Conservation (phyloP, 2,113 vertebrate genomes). For the Microtus richardsoni region DNA sequence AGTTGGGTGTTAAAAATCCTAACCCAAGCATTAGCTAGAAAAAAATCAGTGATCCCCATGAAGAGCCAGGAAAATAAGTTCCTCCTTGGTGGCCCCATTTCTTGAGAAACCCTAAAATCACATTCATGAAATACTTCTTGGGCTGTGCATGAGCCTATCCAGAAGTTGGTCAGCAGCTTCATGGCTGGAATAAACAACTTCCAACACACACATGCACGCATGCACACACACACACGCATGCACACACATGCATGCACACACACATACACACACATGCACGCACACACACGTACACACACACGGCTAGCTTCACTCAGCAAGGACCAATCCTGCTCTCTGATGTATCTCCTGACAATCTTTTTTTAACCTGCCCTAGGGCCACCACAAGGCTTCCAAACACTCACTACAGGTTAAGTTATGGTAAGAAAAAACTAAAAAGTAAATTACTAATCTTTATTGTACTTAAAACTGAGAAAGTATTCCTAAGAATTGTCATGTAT, state of each 20-base stretch:
- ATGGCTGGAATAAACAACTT: not conserved
- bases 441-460: not conserved
- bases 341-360: not conserved
- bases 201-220: not conserved
- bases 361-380: not conserved
- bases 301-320: not conserved
- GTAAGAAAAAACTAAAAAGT: not conserved
- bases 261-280: fast-evolving
- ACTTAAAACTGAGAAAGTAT: not conserved
- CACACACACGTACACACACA: not conserved
- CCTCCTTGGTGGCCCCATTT: not conserved
- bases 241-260: not conserved
- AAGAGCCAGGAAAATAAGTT: not conserved
- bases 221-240: not conserved
- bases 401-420: not conserved
- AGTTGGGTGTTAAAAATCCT: not conserved
- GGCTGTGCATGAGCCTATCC: not conserved
- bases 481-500: not conserved
- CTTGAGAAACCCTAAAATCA: not conserved
- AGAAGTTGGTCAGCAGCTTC: not conserved
- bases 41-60: not conserved
- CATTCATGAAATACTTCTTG: not conserved
- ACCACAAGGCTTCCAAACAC: not conserved
- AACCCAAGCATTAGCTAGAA: not conserved
- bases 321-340: not conserved